Conservation (phyloP, 1,140 invertebrate genomes). For the Carposina sasakii region DNA sequence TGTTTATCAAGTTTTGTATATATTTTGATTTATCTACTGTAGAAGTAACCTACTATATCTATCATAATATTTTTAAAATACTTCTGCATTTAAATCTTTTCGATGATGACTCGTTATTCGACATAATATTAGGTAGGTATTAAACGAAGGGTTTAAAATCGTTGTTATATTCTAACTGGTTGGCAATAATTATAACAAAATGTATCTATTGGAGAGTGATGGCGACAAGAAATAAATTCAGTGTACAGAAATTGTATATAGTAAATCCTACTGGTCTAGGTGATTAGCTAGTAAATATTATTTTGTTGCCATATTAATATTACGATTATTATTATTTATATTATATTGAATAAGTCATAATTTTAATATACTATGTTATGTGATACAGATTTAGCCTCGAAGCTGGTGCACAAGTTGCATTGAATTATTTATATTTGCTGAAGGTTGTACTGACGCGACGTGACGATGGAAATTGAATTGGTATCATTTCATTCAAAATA, state of each 20-base stretch:
- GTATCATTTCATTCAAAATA: no score
- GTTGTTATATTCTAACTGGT: constrained; percentile 52
- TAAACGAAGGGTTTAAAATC: constrained; percentile 44
- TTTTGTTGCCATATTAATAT: constrained; percentile 70
- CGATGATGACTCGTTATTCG: constrained; percentile 24
- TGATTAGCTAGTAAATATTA: constrained; percentile 67
- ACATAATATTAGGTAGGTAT: constrained; percentile 40
- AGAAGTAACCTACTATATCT: no score
- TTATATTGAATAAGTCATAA: constrained; percentile 63
- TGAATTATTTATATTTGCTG: constrained; percentile 31
- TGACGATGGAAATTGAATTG: no score
- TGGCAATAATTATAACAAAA: constrained; percentile 57
- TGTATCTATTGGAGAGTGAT: constrained; percentile 52
- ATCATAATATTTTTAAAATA: constrained; percentile 35
- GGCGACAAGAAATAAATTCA: constrained; percentile 35
- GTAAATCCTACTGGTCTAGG: constrained; percentile 60
- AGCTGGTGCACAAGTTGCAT: constrained; percentile 30
- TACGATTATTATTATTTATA: constrained; percentile 68
- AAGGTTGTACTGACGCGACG: no score
- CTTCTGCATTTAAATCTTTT: constrained; percentile 44
- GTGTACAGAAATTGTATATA: constrained; percentile 66
- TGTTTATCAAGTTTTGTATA: constrained; percentile 59
- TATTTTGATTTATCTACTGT: constrained; percentile 44
- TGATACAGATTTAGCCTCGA: constrained; percentile 57
- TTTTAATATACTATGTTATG: constrained; percentile 61